phyloP scores from a whole-genome alignment of 1,140 invertebrate genomes.

The Papilio xuthus region DNA sequence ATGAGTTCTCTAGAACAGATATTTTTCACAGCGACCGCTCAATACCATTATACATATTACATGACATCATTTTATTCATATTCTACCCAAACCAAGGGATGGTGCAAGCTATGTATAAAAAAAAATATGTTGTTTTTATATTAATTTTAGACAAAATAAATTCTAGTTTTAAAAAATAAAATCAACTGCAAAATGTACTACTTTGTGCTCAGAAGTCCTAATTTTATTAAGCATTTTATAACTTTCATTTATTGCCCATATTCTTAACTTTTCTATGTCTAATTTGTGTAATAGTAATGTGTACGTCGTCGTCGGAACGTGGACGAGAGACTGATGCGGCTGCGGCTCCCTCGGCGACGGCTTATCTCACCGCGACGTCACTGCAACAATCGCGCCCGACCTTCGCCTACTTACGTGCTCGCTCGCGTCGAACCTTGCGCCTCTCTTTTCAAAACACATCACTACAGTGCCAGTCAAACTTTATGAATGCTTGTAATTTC shows the following conservation, averaged over 20 bases:
- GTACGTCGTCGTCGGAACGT: not conserved
- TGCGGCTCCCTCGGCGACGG: slow-evolving; percentile 40
- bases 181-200: too few species aligned
- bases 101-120: not conserved
- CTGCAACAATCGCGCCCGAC: slow-evolving; percentile 71
- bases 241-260: not conserved
- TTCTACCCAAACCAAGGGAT: not conserved
- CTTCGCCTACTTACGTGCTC: slow-evolving; percentile 76
- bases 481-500: not conserved
- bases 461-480: slow-evolving; percentile 40
- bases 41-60: not conserved
- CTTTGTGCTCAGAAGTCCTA: too few species aligned
- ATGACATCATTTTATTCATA: not conserved
- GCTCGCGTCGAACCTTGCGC: slow-evolving; percentile 68
- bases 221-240: not conserved
- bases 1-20: not conserved
- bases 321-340: slow-evolving; percentile 24
- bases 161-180: not conserved
- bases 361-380: slow-evolving; percentile 67
- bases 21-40: not conserved
- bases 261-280: not conserved
- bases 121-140: too few species aligned
- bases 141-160: not conserved
- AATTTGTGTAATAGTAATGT: not conserved
- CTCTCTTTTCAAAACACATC: slow-evolving; percentile 70